Base-by-base conservation (phyloP, 2,113 vertebrate genomes). In the Chelonoidis abingdonii region DNA sequence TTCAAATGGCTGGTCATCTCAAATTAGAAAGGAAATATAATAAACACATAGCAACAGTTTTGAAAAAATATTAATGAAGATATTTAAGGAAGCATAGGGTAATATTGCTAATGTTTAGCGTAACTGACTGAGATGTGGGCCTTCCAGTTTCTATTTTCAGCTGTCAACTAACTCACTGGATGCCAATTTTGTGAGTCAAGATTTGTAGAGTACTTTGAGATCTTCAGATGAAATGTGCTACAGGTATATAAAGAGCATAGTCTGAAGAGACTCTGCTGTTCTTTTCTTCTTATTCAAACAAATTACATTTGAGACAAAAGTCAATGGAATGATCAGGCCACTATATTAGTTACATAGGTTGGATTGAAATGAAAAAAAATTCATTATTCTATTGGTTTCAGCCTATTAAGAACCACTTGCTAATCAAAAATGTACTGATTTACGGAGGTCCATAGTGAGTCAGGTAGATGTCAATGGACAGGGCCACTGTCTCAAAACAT, bases 21-120 rank as follows among this genome's bases (percentile, higher is more conserved):
- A 89, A 88, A 94, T 92, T 87, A 92, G 88, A 93, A 92, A 85
- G 86, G 19, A 84, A 38, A 93, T 92, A 41, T 65, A 88, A 93
- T 47, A 88, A 85, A 89, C 21, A 50, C 56, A 35, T 24, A 92
- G 81, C 52, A 92, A 93, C 49, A 91, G 62, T 90, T 91, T 95
- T 93, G 78, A 93, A 88, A 95, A 79, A 38, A 62, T 35, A 38
- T 89, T 80, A 11, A 9, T 29, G 29, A 31, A 92, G 29, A 52
- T 59, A 35, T 65, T 91, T 76, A 80, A 82, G 86, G 92, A 90
- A 94, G 79, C 25, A 88, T 21, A 54, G 21, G 50, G 25, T 47
- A 78, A 57, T 22, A 5, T 78, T 94, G 7, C 72, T 31, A 72
- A 0, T 6, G 62, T 22, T 21, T 80, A 29, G 13, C 80, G 80